Conservation (phyloP, 2,113 vertebrate species). For the Poecilia latipinna region DNA sequence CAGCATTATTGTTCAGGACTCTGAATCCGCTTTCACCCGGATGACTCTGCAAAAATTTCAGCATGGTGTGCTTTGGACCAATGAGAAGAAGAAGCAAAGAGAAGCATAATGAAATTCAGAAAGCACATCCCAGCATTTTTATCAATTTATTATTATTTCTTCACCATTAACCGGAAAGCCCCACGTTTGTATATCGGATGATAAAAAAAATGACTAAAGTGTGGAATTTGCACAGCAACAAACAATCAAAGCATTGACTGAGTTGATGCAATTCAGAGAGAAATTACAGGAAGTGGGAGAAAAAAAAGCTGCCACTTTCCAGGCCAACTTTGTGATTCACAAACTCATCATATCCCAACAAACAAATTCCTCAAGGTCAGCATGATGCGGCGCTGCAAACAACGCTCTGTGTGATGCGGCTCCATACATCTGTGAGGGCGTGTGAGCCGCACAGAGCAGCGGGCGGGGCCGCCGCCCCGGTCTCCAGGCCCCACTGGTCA, state of each 20-base stretch:
- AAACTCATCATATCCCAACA: constrained; percentile 17
- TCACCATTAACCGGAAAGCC: background rate
- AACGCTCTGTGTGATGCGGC: constrained; percentile 8
- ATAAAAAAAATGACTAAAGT: background rate
- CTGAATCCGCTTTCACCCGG: constrained; percentile 39
- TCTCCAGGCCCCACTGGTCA: constrained; percentile 52
- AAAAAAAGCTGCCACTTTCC: background rate
- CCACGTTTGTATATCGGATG: background rate
- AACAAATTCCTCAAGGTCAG: constrained; percentile 38
- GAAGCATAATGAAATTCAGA: constrained; percentile 40
- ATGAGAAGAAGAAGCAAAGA: background rate
- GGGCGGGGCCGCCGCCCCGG: constrained; percentile 21
- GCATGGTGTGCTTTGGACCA: constrained; percentile 25
- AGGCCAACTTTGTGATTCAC: background rate
- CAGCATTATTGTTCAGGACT: background rate
- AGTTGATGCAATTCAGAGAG: background rate
- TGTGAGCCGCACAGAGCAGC: background rate
- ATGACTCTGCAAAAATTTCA: constrained; percentile 62
- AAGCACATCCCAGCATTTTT: constrained; percentile 8
- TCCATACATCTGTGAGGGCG: background rate
- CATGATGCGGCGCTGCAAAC: constrained; percentile 26
- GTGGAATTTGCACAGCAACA: no score
- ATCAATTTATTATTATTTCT: background rate
- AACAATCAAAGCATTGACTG: background rate
- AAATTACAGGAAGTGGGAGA: background rate